A percentile compares a stretch with the other conserved stretches of the same genome.
These are phyloP conservation scores for Leptestheria dahalacensis DNA, from an alignment of 1,140 invertebrate genomes.

Conservation along the genomic window DNA sequence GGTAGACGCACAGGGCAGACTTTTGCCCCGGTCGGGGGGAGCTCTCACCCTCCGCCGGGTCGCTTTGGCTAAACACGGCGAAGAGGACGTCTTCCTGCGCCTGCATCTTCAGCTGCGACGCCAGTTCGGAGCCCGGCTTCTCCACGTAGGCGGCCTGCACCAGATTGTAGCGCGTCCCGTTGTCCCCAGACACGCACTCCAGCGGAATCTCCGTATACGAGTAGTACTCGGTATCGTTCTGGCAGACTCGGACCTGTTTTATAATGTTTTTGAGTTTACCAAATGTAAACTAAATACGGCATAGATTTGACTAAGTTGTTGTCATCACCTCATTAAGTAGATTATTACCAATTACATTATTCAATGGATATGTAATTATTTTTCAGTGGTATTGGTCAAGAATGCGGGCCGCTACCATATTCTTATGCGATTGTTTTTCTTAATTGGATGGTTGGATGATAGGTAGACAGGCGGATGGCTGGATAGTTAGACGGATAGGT, in stretches of 20 bases:
- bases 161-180: constrained; percentile 69
- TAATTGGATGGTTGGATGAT: too few species aligned
- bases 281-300: too few species aligned
- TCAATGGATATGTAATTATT: too few species aligned
- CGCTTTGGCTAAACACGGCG: constrained; percentile 78
- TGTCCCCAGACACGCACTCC: constrained; percentile 63
- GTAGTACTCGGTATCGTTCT: constrained; percentile 89
- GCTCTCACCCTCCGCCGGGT: constrained; percentile 38
- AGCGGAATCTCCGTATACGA: constrained; percentile 97
- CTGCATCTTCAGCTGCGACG: constrained; percentile 70
- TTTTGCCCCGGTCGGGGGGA: constrained; percentile 47
- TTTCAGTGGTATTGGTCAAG: too few species aligned
- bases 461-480: too few species aligned
- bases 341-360: too few species aligned
- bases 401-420: too few species aligned
- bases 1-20: constrained; percentile 86
- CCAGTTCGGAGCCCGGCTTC: constrained; percentile 78
- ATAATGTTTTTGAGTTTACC: too few species aligned
- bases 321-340: too few species aligned
- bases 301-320: too few species aligned
- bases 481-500: too few species aligned
- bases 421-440: too few species aligned
- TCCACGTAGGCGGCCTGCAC: constrained; percentile 86
- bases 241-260: constrained; percentile 90
- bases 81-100: constrained; percentile 87